phyloP scores from a whole-genome alignment of 1,140 invertebrate genomes.

The Bilobella aurantiaca region DNA sequence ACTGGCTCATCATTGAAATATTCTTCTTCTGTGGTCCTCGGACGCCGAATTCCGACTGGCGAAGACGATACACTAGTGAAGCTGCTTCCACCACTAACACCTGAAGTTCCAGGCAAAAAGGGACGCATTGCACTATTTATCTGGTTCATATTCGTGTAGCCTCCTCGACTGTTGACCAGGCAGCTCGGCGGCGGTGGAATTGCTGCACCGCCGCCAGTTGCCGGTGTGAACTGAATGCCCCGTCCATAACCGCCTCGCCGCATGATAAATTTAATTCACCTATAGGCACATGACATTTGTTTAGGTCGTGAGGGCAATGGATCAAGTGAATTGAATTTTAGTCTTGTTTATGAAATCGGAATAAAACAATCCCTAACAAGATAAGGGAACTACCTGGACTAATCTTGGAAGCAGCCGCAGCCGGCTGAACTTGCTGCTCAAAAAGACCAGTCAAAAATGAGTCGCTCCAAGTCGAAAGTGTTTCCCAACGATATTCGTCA shows the following conservation, averaged over 20 bases:
- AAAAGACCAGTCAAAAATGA: too few species aligned
- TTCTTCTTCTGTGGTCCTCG: constrained; percentile 35
- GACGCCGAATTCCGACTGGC: background rate
- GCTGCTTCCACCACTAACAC: background rate
- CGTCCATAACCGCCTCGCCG: constrained; percentile 16
- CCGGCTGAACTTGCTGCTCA: too few species aligned
- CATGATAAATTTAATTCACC: constrained; percentile 1
- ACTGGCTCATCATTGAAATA: constrained; percentile 40
- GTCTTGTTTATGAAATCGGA: too few species aligned
- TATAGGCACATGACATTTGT: background rate
- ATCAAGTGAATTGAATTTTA: too few species aligned
- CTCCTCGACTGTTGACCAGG: constrained; percentile 22
- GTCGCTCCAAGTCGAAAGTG: too few species aligned
- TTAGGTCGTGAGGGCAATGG: too few species aligned
- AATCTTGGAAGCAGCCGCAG: too few species aligned
- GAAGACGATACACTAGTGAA: too few species aligned
- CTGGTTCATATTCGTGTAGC: constrained; percentile 24
- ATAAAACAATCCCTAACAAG: too few species aligned
- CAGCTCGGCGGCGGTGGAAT: constrained; percentile 32
- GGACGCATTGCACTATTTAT: constrained; percentile 16
- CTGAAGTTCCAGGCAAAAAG: background rate
- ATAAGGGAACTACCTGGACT: too few species aligned
- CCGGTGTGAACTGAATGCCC: constrained; percentile 23
- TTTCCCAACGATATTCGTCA: too few species aligned
- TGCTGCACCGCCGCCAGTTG: constrained; percentile 19